Conservation (phyloP, 2,888 invertebrate genomes). For the Troilus luridus region DNA sequence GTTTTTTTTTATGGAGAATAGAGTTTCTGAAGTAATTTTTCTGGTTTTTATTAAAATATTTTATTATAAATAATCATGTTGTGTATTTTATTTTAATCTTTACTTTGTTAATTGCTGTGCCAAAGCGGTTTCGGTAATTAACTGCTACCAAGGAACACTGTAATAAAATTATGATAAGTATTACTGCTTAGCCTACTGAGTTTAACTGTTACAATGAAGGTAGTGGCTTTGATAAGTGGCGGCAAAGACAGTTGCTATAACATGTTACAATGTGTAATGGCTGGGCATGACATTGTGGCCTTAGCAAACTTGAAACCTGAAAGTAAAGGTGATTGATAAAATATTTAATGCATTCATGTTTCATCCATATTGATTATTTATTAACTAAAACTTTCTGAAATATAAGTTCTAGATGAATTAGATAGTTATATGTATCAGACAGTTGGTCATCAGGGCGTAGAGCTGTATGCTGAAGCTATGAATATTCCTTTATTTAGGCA, state of each 20-base stretch:
- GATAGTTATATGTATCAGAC: conserved; percentile 99
- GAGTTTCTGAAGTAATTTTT: neutral
- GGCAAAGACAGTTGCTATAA: conserved; percentile 99
- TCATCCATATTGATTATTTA: neutral
- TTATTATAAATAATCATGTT: neutral
- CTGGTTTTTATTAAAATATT: neutral
- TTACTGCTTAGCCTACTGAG: neutral
- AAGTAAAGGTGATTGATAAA: conserved; percentile 77
- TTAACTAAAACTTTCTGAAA: conserved; percentile 47
- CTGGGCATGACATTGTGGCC: conserved; percentile 95
- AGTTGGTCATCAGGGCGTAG: conserved; percentile 96
- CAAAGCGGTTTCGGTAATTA: neutral
- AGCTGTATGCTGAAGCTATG: conserved; percentile 93
- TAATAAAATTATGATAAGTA: neutral
- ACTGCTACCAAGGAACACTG: neutral
- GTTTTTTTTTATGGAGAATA: neutral
- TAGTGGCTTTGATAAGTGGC: conserved; percentile 93
- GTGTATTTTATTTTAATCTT: neutral
- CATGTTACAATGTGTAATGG: conserved; percentile 96
- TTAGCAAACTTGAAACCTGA: conserved; percentile 94
- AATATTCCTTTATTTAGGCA: conserved; percentile 90
- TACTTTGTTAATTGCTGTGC: neutral
- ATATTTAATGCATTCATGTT: neutral
- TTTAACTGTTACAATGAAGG: conserved; percentile 77
- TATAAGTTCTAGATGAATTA: conserved; percentile 80